Percentiles rank a stretch among this genome's conserved stretches.
phyloP scores from a whole-genome alignment of 2,888 invertebrate species.

The Athripsodes cinereus region DNA sequence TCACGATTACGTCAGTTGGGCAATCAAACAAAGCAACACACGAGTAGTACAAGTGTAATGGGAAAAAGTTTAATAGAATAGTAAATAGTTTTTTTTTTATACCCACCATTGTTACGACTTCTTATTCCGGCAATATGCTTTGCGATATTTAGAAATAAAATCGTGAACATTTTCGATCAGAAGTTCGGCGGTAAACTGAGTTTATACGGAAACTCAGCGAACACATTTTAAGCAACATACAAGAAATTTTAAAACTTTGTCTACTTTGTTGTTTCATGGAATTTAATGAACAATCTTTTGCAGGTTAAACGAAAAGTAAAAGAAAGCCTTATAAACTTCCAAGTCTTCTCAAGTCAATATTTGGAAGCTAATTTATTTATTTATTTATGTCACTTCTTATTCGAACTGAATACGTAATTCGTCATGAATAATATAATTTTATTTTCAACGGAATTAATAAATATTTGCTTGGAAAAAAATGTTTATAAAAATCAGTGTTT shows the following conservation, averaged over 20 bases:
- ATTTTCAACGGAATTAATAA: no score
- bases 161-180: conserved; percentile 24
- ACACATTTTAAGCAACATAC: neutral
- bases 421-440: no score
- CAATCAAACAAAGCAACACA: no score
- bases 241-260: neutral
- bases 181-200: conserved; percentile 22
- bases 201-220: neutral
- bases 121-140: neutral
- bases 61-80: neutral
- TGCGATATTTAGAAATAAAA: conserved; percentile 9
- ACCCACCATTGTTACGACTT: neutral
- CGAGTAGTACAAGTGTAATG: no score
- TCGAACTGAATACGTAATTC: no score
- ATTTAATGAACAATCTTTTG: neutral
- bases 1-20: no score
- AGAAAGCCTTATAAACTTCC: neutral
- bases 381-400: neutral
- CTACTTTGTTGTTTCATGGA: neutral
- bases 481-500: no score
- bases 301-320: neutral
- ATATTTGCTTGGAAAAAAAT: no score
- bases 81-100: neutral
- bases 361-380: neutral
- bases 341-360: neutral